Percentiles rank a stretch among this genome's conserved stretches.
Evolutionary conservation across 2,888 invertebrate species (phyloP).

Genomic region (Caenorhabditis wallacei): DNA sequence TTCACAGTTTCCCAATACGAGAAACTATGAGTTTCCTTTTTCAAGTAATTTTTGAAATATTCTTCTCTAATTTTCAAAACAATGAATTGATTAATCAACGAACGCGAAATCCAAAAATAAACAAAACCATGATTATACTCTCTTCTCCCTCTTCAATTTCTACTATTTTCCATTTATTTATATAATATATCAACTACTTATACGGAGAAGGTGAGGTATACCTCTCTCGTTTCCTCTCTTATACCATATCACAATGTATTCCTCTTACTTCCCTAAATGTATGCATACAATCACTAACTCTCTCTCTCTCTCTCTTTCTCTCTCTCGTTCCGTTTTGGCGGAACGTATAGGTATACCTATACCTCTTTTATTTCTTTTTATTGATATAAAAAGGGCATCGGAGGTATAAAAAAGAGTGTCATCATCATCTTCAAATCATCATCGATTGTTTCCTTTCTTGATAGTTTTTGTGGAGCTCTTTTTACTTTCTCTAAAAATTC

Average conservation of each 20-base stretch:
- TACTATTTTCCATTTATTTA: slow-evolving; percentile 30
- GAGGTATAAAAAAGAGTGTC: slow-evolving; percentile 31
- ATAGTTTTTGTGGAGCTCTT: too few species aligned
- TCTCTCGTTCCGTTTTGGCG: slow-evolving; percentile 38
- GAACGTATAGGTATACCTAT: slow-evolving; percentile 50
- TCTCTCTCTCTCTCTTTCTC: too few species aligned
- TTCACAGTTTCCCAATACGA: too few species aligned
- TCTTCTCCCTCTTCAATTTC: slow-evolving; percentile 11
- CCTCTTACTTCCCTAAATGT: slow-evolving; percentile 31
- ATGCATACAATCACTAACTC: slow-evolving; percentile 43
- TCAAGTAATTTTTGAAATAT: too few species aligned
- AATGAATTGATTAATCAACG: neutral
- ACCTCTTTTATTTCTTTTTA: slow-evolving; percentile 36
- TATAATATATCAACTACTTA: slow-evolving; percentile 56
- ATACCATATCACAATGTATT: slow-evolving; percentile 22
- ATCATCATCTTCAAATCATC: slow-evolving; percentile 38
- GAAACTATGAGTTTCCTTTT: too few species aligned
- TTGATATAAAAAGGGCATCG: slow-evolving; percentile 33
- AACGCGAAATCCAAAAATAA: slow-evolving; percentile 2
- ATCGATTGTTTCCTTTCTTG: neutral
- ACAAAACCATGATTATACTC: slow-evolving; percentile 12
- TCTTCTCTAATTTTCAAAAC: too few species aligned
- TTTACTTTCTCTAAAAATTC: too few species aligned
- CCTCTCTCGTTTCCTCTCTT: slow-evolving; percentile 1
- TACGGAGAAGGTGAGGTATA: slow-evolving; percentile 27